A percentile compares a stretch with the other conserved stretches of the same genome.
Conservation (phyloP, 2,113 vertebrate species). For the Illadopsis cleaveri region DNA sequence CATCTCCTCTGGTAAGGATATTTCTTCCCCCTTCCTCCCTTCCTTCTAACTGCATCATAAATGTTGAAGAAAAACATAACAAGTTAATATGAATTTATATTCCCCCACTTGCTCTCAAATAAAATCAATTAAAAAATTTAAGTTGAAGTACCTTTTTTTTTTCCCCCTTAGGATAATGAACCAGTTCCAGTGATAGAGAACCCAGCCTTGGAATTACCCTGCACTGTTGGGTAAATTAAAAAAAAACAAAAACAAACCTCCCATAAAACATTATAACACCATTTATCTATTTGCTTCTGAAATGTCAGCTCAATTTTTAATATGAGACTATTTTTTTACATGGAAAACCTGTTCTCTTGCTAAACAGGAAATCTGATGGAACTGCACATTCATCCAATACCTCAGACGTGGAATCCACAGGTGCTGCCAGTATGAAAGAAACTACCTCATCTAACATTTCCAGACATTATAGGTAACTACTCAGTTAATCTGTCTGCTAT, state of each 20-base stretch:
- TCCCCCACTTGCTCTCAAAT: background rate
- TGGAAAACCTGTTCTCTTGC: constrained; percentile 7
- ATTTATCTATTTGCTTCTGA: background rate
- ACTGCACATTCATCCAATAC: constrained; percentile 87
- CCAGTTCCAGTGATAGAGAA: constrained; percentile 76
- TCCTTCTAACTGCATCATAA: background rate
- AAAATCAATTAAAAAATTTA: background rate
- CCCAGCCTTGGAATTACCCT: constrained; percentile 82
- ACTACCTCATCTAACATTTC: constrained; percentile 98
- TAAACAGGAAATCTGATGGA: constrained; percentile 82
- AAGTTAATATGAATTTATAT: background rate
- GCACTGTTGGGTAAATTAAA: constrained; percentile 83
- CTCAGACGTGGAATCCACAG: constrained; percentile 93
- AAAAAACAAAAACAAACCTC: background rate
- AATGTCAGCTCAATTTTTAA: background rate
- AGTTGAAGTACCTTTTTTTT: background rate
- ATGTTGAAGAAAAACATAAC: constrained; percentile 11
- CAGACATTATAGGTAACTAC: constrained; percentile 90
- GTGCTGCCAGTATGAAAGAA: constrained; percentile 93
- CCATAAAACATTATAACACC: background rate
- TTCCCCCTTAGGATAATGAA: constrained; percentile 68
- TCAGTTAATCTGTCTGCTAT: background rate
- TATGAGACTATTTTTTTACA: background rate
- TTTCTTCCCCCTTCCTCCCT: background rate
- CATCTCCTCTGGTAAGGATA: constrained; percentile 74